phyloP scores from a whole-genome alignment of 2,797 vertebrate genomes.

The Morus bassanus region DNA sequence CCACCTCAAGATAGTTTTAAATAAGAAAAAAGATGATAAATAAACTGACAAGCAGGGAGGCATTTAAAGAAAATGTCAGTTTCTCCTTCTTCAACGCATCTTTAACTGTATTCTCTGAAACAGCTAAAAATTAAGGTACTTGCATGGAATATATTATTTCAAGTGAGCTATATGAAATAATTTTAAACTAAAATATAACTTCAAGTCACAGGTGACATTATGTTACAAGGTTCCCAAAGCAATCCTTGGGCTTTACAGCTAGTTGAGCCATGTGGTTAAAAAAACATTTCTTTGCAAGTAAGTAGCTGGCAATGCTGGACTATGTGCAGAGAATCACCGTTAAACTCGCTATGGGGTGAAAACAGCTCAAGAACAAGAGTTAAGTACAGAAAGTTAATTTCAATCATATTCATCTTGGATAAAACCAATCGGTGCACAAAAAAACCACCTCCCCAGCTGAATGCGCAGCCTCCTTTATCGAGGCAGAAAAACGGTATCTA shows the following conservation, averaged over 20 bases:
- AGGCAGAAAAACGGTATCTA: not conserved
- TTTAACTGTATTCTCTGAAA: not conserved
- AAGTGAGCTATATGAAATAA: not conserved
- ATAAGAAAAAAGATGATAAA: not conserved
- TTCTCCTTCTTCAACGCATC: not conserved
- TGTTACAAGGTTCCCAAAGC: not conserved
- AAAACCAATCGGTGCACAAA: not conserved
- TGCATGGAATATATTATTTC: not conserved
- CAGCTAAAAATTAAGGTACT: not conserved
- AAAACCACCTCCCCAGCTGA: not conserved
- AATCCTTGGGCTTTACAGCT: not conserved
- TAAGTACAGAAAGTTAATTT: not conserved
- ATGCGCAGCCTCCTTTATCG: fast-evolving
- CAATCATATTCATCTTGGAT: not conserved
- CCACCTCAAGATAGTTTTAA: not conserved
- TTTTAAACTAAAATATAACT: not conserved
- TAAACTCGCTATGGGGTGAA: not conserved
- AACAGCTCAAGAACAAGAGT: not conserved
- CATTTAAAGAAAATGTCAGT: not conserved
- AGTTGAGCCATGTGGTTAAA: not conserved
- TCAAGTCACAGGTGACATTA: not conserved
- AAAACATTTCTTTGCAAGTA: not conserved
- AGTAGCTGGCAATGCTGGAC: not conserved
- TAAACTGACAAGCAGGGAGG: not conserved
- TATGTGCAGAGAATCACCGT: not conserved